A percentile compares a stretch with the other conserved stretches of the same genome.
These are phyloP conservation scores for Loxodonta africana DNA, from an alignment of 2,113 vertebrate genomes.

Conservation along the genomic window DNA sequence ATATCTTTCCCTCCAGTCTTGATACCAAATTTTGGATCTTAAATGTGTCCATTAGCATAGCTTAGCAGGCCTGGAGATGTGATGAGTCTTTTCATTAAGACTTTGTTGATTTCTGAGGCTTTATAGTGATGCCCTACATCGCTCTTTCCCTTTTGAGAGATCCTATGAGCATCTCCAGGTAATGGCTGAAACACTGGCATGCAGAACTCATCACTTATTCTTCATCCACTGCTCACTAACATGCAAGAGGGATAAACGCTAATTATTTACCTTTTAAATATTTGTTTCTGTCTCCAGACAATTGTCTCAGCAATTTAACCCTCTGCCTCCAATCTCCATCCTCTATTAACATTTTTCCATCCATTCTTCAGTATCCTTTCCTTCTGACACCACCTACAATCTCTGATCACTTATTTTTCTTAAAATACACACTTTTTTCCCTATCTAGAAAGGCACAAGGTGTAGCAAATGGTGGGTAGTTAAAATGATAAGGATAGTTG, in stretches of 20 bases:
- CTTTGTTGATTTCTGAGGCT: not conserved
- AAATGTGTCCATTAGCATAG: not conserved
- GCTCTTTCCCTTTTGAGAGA: not conserved
- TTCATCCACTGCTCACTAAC: not conserved
- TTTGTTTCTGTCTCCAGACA: not conserved
- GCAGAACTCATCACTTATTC: not conserved
- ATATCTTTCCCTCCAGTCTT: not conserved
- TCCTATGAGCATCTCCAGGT: not conserved
- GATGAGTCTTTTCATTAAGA: not conserved
- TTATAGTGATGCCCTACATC: not conserved
- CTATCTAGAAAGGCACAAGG: not conserved
- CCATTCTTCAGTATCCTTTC: not conserved
- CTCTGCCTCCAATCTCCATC: not conserved
- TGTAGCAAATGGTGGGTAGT: not conserved
- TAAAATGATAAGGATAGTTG: not conserved
- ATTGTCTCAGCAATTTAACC: not conserved
- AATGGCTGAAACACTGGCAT: not conserved
- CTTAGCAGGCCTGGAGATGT: not conserved
- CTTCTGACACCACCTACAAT: not conserved
- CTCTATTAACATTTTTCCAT: not conserved
- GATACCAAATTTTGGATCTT: not conserved
- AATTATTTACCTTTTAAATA: not conserved
- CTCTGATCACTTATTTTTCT: constrained; percentile 11
- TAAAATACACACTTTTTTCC: not conserved
- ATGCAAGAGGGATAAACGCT: not conserved